These are phyloP conservation scores for Drosophila persimilis DNA, from an alignment of 1,140 invertebrate genomes.

Conservation along the genomic window DNA sequence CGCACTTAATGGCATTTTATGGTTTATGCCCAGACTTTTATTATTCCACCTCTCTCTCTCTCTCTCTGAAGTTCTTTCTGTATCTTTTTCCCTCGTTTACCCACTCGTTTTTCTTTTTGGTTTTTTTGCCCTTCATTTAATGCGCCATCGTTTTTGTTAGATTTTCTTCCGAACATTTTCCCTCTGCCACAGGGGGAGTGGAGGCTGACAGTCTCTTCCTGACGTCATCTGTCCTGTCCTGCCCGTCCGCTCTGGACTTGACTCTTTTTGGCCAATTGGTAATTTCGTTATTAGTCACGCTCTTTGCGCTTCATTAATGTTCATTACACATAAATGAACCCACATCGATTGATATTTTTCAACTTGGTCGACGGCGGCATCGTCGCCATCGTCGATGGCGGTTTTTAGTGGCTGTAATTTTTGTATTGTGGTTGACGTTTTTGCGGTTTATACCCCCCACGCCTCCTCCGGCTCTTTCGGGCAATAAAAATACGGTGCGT, in stretches of 20 bases:
- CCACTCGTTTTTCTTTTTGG: conserved; percentile 2
- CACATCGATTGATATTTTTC: conserved; percentile 80
- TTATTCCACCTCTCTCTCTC: conserved; percentile 45
- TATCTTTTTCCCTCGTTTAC: background rate
- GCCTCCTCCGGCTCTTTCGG: background rate
- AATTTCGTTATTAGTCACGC: conserved; percentile 81
- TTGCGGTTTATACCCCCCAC: conserved; percentile 56
- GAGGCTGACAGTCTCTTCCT: background rate
- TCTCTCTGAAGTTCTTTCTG: background rate
- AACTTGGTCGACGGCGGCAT: conserved; percentile 44
- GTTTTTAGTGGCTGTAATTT: conserved; percentile 62
- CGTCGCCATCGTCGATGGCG: conserved; percentile 54
- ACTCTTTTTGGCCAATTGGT: conserved; percentile 77
- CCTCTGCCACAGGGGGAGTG: background rate
- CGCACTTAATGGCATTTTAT: conserved; percentile 78
- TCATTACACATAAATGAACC: conserved; percentile 81
- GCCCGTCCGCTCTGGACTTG: conserved; percentile 17
- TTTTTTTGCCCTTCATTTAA: conserved; percentile 5
- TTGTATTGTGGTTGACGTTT: conserved; percentile 74
- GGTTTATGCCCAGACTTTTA: conserved; percentile 72
- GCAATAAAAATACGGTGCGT: conserved; percentile 18
- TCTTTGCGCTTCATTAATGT: conserved; percentile 82
- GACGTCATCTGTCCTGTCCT: conserved; percentile 20
- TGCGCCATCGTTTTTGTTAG: conserved; percentile 5
- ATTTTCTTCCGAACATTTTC: conserved; percentile 13